Conservation (phyloP, 2,888 invertebrate species). For the Anoncus sp. region DNA sequence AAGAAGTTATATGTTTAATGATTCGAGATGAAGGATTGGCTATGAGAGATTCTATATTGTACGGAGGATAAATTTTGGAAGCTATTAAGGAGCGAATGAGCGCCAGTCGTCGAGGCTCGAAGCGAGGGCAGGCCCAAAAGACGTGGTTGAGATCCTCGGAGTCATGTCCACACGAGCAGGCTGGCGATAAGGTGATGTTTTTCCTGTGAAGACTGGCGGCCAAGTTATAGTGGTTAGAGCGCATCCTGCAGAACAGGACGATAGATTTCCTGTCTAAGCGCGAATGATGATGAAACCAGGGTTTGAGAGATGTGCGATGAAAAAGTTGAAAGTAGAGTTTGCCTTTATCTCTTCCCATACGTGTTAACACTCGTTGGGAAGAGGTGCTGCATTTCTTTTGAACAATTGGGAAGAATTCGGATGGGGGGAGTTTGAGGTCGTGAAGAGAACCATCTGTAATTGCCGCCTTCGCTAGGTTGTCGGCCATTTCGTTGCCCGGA, state of each 20-base stretch:
- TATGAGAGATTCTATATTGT: slow-evolving; percentile 27
- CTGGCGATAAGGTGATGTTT: background rate
- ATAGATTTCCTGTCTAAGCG: slow-evolving; percentile 11
- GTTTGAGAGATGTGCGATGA: background rate
- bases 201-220: slow-evolving; percentile 12
- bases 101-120: too few species aligned
- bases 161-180: background rate
- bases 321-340: slow-evolving; percentile 7
- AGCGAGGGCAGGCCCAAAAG: too few species aligned
- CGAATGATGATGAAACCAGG: slow-evolving; percentile 11
- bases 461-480: slow-evolving; percentile 11
- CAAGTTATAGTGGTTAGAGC: too few species aligned
- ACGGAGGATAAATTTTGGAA: slow-evolving; percentile 8
- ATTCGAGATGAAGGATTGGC: too few species aligned
- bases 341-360: slow-evolving; percentile 5
- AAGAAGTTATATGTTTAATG: too few species aligned
- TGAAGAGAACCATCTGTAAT: slow-evolving; percentile 2
- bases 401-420: slow-evolving; percentile 25
- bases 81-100: background rate
- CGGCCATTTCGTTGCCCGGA: slow-evolving; percentile 27
- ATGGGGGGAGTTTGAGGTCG: too few species aligned
- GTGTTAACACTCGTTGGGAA: background rate
- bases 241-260: slow-evolving; percentile 17
- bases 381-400: slow-evolving; percentile 2
- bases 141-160: slow-evolving; percentile 6